Evolutionary conservation across 2,113 vertebrate genomes (phyloP), one percentile per base, ranked within the genome.

Genomic region (Bufo bufo): DNA sequence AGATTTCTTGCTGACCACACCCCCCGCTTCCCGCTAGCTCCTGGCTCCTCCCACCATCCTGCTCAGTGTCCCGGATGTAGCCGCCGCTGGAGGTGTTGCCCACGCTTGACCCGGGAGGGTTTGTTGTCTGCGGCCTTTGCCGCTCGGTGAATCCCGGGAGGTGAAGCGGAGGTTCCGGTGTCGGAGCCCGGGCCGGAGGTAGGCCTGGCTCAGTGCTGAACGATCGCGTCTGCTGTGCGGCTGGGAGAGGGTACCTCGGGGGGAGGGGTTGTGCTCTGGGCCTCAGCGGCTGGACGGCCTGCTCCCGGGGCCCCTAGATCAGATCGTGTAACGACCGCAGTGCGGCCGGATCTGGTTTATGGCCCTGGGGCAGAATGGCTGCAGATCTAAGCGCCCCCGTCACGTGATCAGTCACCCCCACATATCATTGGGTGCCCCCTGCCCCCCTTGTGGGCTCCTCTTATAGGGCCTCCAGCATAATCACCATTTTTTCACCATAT

Each of bases 11-110:
- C 74, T 47, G 23, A 45, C 74, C 69, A 59, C 56, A 12, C 61
- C 56, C 6, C 47, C 56, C 6, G 33, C n/a, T 86, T 71, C 33
- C 65, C 78, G 65, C 77, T 58, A 33, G 54, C n/a, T 17, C 10
- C 17, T 20, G 19, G 43, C 47, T 3, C 16, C 52, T 2, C 78
- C 77, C 75, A 16, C 33, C 52, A 4, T n/a, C 79, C 69, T 63
- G 52, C 69, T 82, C 69, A 63, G 79, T 88, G 86, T 63, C 86
- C 86, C 86, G 86, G 86, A 88, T 88, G 80, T 88, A 43, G 79
- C 79, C 79, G 79, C 33, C 14, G 79, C 54, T 58, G 59, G 5
- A 16, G 77, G 52, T 23, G 50, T 33, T 87, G 85, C 86, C 79
- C 79, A 88, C 45, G 66, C 86, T 23, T 69, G 79, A n/a, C 50